Evolutionary conservation across 2,888 invertebrate species (phyloP).

Genomic region (Phoenoteleia sp.): DNA sequence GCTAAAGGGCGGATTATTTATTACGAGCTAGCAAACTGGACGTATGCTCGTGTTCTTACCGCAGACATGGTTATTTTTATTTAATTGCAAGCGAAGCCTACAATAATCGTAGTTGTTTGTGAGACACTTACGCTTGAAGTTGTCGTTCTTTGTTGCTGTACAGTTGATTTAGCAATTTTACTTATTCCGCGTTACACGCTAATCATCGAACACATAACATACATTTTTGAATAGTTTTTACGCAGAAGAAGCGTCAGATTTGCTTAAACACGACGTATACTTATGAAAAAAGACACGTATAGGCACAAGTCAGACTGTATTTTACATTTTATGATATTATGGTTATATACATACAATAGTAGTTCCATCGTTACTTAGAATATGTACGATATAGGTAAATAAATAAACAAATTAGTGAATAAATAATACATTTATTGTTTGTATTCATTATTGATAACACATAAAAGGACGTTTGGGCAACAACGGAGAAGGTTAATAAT

Average conservation of each 20-base stretch:
- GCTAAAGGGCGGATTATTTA: too few relatives aligned
- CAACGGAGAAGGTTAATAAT: background rate
- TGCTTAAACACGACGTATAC: slow-evolving; percentile 43
- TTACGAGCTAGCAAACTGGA: too few relatives aligned
- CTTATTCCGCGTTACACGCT: slow-evolving; percentile 73
- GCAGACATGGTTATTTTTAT: background rate
- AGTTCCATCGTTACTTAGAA: slow-evolving; percentile 42
- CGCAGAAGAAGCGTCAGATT: slow-evolving; percentile 39
- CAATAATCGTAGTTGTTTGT: slow-evolving; percentile 25
- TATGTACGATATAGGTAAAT: slow-evolving; percentile 16
- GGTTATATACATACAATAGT: slow-evolving; percentile 36
- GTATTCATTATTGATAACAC: slow-evolving; percentile 1
- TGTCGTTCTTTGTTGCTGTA: slow-evolving; percentile 76
- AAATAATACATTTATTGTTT: slow-evolving; percentile 15
- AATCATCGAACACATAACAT: slow-evolving; percentile 47
- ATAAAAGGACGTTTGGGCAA: too few relatives aligned
- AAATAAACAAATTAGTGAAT: too few relatives aligned
- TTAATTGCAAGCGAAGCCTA: slow-evolving; percentile 29
- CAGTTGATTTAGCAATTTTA: slow-evolving; percentile 77
- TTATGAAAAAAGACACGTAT: slow-evolving; percentile 18
- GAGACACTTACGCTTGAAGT: slow-evolving; percentile 55
- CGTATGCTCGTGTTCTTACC: background rate
- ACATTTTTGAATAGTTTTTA: slow-evolving; percentile 64
- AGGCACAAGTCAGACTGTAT: slow-evolving; percentile 29
- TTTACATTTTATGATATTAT: slow-evolving; percentile 27